Base-by-base conservation (phyloP, 2,888 invertebrate genomes). In the Agrilus biguttatus region DNA sequence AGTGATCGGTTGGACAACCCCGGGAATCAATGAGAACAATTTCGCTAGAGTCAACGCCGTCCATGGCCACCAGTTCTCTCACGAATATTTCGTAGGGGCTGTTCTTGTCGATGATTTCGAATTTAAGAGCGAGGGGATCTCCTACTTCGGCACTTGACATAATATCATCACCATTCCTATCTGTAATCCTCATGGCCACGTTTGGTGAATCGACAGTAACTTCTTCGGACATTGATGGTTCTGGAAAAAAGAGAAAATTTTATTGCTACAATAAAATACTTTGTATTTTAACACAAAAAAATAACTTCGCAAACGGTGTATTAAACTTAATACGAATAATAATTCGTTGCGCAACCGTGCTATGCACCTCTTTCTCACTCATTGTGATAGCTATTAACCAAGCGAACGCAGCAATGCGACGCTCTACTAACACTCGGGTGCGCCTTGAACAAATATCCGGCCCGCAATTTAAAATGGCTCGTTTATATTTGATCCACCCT, bases 11-110 rank as follows among this genome's bases (percentile, higher is more conserved):
- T 12, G 92, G 92, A 60, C 91, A 93, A 58, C 92, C 92, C 55
- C 83, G 77, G 48, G 87, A 83, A 65, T 92, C 92, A 63, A 92
- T 89, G 45, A 92, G 76, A 44, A 88, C 83, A 56, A 92, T 91
- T 72, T 92, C 91, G 60, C 87, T 88, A 53, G 85, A 86, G 64
- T 91, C 91, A 40, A 87, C 83, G 41, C 91, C 92, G 62, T 93
- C 92, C 86, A 92, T 83, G 42, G 92, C 92, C 45, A 92, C 89
- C 58, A 93, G 73, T 68, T 93, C 91, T 48, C 91, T 79, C 32
- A 93, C 91, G 63, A 93, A 92, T 60, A 93, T 92, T 70, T 93
- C 92, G 70, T 89, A 93, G 28, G 92, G 92, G 58, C 89, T 90
- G 70, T 89, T 85, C 59, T 80, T 83, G 65, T 92, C 91, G 65